Evolutionary conservation across 1,140 invertebrate species (phyloP).

Genomic region (Cydia strobilella): DNA sequence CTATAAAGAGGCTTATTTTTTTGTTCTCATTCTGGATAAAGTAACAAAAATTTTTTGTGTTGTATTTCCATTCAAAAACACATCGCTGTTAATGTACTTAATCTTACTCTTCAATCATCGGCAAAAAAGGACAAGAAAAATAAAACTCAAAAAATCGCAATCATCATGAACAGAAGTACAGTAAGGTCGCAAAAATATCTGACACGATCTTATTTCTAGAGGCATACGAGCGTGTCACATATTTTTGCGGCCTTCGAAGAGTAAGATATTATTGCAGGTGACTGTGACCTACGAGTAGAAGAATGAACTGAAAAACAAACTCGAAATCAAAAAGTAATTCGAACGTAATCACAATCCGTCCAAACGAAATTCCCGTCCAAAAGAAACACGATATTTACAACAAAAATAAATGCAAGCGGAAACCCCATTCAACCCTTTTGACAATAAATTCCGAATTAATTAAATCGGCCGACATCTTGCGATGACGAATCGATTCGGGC

Average conservation of each 20-base stretch:
- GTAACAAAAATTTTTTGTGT: not conserved
- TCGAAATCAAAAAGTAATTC: conserved; percentile 17
- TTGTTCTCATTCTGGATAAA: not conserved
- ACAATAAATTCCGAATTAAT: conserved; percentile 69
- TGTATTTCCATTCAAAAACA: not conserved
- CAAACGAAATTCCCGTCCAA: conserved; percentile 20
- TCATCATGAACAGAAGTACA: conserved; percentile 11
- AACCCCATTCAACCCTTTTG: conserved; percentile 49
- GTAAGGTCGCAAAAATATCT: too few relatives aligned
- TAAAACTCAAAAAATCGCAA: not conserved
- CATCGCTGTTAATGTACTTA: not conserved
- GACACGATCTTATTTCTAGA: too few relatives aligned
- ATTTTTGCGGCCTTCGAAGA: too few relatives aligned
- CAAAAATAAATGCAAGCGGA: conserved; percentile 43
- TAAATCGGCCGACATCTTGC: conserved; percentile 65
- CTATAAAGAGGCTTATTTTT: not conserved
- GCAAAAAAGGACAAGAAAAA: conserved; percentile 17
- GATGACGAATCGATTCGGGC: conserved; percentile 65
- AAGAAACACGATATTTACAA: conserved; percentile 45
- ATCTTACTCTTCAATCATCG: not conserved
- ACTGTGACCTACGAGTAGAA: too few relatives aligned
- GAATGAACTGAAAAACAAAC: conserved; percentile 15
- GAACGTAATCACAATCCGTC: conserved; percentile 11
- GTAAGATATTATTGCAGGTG: too few relatives aligned
- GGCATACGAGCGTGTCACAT: too few relatives aligned